phyloP scores from a whole-genome alignment of 2,888 invertebrate species.

The Syritta pipiens region DNA sequence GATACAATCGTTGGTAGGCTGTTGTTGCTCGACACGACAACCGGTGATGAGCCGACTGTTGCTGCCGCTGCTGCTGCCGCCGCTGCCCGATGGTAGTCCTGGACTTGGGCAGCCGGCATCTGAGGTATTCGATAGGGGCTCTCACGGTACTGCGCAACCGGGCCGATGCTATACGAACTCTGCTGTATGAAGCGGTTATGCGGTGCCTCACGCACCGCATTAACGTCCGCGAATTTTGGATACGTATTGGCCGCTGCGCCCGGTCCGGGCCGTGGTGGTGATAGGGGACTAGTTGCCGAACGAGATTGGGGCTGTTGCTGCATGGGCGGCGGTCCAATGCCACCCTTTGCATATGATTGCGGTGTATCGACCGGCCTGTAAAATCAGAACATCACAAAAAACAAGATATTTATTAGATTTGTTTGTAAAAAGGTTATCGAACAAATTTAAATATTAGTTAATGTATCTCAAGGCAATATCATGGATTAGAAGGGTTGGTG shows the following conservation, averaged over 20 bases:
- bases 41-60: slow-evolving; percentile 71
- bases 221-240: slow-evolving; percentile 77
- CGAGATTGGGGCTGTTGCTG: slow-evolving; percentile 75
- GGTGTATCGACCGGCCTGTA: slow-evolving; percentile 78
- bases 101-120: slow-evolving; percentile 74
- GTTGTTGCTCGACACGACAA: slow-evolving; percentile 72
- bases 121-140: slow-evolving; percentile 78
- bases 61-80: slow-evolving; percentile 73
- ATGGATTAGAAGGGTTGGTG: not conserved
- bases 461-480: slow-evolving; percentile 5
- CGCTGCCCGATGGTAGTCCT: slow-evolving; percentile 75
- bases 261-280: slow-evolving; percentile 78
- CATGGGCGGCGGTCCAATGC: slow-evolving; percentile 74
- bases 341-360: slow-evolving; percentile 77
- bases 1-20: slow-evolving; percentile 80
- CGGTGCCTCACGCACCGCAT: slow-evolving; percentile 76
- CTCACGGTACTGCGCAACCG: slow-evolving; percentile 77
- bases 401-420: slow-evolving; percentile 76
- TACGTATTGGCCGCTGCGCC: slow-evolving; percentile 77
- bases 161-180: slow-evolving; percentile 77
- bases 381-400: slow-evolving; percentile 75
- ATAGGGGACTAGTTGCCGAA: slow-evolving; percentile 79
- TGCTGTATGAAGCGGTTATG: slow-evolving; percentile 78
- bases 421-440: slow-evolving; percentile 69
- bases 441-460: no score